These are phyloP conservation scores for Protosalanx chinensis DNA, from an alignment of 2,797 vertebrate genomes.

Conservation along the genomic window DNA sequence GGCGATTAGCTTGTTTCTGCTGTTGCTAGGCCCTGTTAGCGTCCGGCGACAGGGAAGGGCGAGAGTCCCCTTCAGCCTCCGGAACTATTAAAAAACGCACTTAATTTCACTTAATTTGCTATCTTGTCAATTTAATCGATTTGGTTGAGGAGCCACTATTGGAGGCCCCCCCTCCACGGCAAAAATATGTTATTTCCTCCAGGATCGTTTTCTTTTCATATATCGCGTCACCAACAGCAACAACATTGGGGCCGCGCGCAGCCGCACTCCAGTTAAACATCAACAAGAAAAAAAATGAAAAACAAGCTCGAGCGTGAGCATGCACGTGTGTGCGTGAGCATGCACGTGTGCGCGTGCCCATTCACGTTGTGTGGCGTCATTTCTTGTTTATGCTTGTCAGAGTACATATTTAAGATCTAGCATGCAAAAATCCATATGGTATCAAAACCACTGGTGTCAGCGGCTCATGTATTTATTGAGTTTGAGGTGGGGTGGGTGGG, in stretches of 20 bases:
- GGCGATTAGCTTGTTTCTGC: constrained; percentile 46
- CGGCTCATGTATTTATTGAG: too few relatives aligned
- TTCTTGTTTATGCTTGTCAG: not conserved
- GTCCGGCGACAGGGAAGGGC: constrained; percentile 60
- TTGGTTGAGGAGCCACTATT: constrained; percentile 31
- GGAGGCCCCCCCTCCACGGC: constrained; percentile 29
- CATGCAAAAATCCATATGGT: too few relatives aligned
- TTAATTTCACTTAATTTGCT: not conserved
- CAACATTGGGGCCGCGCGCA: constrained; percentile 66
- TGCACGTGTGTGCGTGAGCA: constrained; percentile 31
- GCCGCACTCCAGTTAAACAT: constrained; percentile 67
- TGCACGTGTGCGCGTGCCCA: constrained; percentile 42
- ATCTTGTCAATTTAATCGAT: constrained; percentile 6
- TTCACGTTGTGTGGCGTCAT: constrained; percentile 34
- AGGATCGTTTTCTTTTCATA: constrained; percentile 25
- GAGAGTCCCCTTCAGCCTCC: constrained; percentile 19
- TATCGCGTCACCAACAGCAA: constrained; percentile 66
- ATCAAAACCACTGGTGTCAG: too few relatives aligned
- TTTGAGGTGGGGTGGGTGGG: too few relatives aligned
- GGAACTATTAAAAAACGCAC: not conserved
- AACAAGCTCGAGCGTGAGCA: constrained; percentile 67
- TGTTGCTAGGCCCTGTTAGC: constrained; percentile 62
- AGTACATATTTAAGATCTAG: too few relatives aligned
- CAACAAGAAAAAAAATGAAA: constrained; percentile 75
- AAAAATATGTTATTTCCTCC: constrained; percentile 14